These are phyloP conservation scores for Malurus alboscapulatus DNA, from an alignment of 2,113 vertebrate species.

Conservation along the genomic window DNA sequence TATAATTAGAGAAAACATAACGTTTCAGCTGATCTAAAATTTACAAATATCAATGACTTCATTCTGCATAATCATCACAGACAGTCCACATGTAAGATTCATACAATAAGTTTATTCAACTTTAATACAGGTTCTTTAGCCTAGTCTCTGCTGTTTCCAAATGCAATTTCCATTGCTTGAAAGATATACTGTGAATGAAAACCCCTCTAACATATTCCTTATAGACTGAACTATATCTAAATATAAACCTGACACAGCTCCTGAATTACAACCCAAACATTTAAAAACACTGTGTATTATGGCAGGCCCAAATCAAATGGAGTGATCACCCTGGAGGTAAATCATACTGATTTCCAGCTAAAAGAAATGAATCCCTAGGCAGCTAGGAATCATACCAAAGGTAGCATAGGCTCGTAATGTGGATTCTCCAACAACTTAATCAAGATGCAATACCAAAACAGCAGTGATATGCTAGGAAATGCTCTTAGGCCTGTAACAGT, in stretches of 20 bases:
- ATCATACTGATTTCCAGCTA: neutral
- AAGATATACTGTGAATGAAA: neutral
- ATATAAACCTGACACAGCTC: neutral
- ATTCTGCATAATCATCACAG: neutral
- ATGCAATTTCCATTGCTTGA: neutral
- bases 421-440: neutral
- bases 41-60: neutral
- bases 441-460: neutral
- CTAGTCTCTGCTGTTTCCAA: neutral
- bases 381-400: neutral
- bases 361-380: neutral
- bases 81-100: neutral
- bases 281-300: neutral
- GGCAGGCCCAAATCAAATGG: neutral
- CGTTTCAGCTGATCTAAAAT: neutral
- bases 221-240: neutral
- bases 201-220: neutral
- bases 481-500: rapidly evolving
- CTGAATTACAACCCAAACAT: neutral
- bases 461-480: neutral
- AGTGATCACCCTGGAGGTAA: neutral
- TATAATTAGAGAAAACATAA: neutral
- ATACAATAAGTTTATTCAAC: neutral
- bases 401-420: rapidly evolving
- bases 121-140: neutral